Evolutionary conservation across 1,140 invertebrate genomes (phyloP).

Genomic region (Lepidurus apus): DNA sequence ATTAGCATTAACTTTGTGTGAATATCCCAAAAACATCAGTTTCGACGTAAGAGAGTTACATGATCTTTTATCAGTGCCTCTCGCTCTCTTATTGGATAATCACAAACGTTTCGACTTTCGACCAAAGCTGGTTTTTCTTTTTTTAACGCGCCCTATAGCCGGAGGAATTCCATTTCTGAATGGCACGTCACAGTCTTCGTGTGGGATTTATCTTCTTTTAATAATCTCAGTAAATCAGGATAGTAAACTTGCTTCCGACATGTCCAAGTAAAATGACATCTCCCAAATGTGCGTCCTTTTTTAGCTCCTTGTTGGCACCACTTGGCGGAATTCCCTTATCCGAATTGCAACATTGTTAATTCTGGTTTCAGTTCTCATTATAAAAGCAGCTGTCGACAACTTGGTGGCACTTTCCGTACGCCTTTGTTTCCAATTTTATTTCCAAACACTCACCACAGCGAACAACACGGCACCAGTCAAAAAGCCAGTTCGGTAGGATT

Average conservation of each 20-base stretch:
- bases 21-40: too few relatives aligned
- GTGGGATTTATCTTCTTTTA: not conserved
- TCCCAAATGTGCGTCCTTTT: not conserved
- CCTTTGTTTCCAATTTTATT: not conserved
- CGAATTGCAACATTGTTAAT: not conserved
- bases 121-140: not conserved
- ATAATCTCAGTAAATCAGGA: not conserved
- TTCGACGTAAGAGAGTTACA: too few relatives aligned
- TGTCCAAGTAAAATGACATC: not conserved
- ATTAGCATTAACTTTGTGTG: too few relatives aligned
- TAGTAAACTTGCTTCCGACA: constrained; percentile 3
- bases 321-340: constrained; percentile 17
- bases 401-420: not conserved
- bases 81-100: too few relatives aligned
- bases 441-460: not conserved
- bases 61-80: too few relatives aligned
- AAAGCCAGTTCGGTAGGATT: not conserved
- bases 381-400: not conserved
- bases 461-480: not conserved
- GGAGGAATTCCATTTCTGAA: not conserved
- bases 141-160: not conserved
- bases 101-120: too few relatives aligned
- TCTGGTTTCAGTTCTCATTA: constrained; percentile 1
- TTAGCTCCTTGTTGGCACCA: not conserved
- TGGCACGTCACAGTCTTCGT: not conserved